phyloP scores from a whole-genome alignment of 2,797 vertebrate species.

The Leucoraja ocellata region DNA sequence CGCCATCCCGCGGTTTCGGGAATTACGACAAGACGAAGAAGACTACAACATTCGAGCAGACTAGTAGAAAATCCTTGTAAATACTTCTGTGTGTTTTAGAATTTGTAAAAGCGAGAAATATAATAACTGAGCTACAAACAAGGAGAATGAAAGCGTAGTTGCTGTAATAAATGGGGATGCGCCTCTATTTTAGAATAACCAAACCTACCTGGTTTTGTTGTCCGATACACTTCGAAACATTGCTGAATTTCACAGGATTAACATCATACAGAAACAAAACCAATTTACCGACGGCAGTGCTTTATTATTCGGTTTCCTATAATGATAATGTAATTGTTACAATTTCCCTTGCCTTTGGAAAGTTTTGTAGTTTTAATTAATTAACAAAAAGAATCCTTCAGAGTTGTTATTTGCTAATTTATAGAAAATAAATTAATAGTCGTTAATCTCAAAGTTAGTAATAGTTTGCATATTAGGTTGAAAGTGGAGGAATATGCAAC shows the following conservation, averaged over 20 bases:
- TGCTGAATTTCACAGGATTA: constrained; percentile 7
- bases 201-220: neutral
- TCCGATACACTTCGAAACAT: neutral
- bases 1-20: constrained; percentile 57
- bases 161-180: neutral
- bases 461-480: neutral
- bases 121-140: neutral
- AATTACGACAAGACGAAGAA: neutral
- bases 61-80: neutral
- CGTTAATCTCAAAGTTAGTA: neutral
- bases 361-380: neutral
- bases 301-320: neutral
- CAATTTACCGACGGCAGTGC: neutral
- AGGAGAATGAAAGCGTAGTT: neutral
- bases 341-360: neutral
- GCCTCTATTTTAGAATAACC: neutral
- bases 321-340: neutral
- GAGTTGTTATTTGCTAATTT: neutral
- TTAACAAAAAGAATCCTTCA: neutral
- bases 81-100: neutral
- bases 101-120: neutral
- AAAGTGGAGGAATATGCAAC: neutral
- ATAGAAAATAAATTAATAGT: neutral
- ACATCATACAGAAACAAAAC: neutral
- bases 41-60: no score